These are phyloP conservation scores for Dryococelus australis DNA, from an alignment of 2,888 invertebrate genomes.

Conservation along the genomic window DNA sequence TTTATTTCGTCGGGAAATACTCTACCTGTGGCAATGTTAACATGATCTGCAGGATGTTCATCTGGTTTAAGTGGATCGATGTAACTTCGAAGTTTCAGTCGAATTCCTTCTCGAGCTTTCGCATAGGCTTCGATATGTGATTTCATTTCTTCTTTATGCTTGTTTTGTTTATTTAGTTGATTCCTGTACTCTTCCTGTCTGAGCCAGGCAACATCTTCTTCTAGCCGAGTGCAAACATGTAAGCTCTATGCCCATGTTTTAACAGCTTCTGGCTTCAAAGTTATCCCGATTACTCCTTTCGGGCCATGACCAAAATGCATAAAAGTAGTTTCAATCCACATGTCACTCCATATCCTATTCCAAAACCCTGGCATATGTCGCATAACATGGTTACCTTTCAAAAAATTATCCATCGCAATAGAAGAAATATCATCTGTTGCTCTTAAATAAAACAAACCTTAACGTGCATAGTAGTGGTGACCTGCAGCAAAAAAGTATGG, in stretches of 20 bases:
- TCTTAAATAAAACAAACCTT: neutral
- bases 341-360: constrained; percentile 4
- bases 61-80: neutral
- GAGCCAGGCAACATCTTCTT: neutral
- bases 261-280: too few relatives aligned
- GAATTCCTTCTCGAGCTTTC: neutral
- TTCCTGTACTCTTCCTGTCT: neutral
- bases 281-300: neutral
- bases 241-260: neutral
- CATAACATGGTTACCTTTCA: neutral
- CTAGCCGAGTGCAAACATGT: neutral
- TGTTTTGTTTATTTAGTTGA: neutral
- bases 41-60: neutral
- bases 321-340: neutral
- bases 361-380: neutral
- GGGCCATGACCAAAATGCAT: neutral
- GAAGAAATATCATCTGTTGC: neutral
- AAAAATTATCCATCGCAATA: neutral
- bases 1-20: too few relatives aligned
- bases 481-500: constrained; percentile 3
- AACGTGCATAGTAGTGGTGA: neutral
- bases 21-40: neutral
- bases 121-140: neutral
- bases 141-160: neutral
- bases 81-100: neutral